Evolutionary conservation across 2,888 invertebrate genomes (phyloP).

Genomic region (Lissocephala sabroskyi): DNA sequence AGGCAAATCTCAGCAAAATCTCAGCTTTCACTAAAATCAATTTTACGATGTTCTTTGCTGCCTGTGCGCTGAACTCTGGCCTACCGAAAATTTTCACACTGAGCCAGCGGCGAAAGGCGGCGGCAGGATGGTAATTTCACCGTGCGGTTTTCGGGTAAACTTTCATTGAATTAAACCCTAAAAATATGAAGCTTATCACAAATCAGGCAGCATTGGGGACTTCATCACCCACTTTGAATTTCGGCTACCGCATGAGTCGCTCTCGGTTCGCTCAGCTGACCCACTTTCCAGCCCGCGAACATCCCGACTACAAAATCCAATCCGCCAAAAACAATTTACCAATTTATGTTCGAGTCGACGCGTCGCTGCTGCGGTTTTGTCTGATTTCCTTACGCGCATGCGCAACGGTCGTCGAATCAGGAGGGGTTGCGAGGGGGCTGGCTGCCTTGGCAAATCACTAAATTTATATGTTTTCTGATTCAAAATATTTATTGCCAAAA

Average conservation of each 20-base stretch:
- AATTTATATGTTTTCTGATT: slow-evolving; percentile 70
- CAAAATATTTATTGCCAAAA: slow-evolving; percentile 69
- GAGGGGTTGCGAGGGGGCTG: slow-evolving; percentile 25
- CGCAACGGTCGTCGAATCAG: too few relatives aligned
- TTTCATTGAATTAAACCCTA: slow-evolving; percentile 64
- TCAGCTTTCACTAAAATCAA: slow-evolving; percentile 58
- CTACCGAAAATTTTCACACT: slow-evolving; percentile 49
- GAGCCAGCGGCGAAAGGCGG: not conserved
- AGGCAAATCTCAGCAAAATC: not conserved
- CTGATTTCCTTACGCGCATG: not conserved
- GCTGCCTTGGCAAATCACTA: slow-evolving; percentile 67
- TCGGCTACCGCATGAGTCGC: slow-evolving; percentile 56
- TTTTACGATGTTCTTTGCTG: slow-evolving; percentile 43
- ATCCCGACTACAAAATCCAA: too few relatives aligned
- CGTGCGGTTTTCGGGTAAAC: slow-evolving; percentile 28
- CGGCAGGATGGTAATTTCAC: too few relatives aligned
- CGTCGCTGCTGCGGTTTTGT: too few relatives aligned
- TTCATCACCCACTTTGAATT: slow-evolving; percentile 69
- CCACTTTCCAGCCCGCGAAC: slow-evolving; percentile 11
- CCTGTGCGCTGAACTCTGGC: slow-evolving; percentile 57
- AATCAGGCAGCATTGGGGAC: slow-evolving; percentile 63
- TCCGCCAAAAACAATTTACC: slow-evolving; percentile 68
- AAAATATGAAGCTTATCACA: slow-evolving; percentile 68
- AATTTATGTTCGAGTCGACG: slow-evolving; percentile 51
- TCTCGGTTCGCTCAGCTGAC: slow-evolving; percentile 12